phyloP scores from a whole-genome alignment of 2,797 vertebrate genomes.

The Bradypodion ventrale region DNA sequence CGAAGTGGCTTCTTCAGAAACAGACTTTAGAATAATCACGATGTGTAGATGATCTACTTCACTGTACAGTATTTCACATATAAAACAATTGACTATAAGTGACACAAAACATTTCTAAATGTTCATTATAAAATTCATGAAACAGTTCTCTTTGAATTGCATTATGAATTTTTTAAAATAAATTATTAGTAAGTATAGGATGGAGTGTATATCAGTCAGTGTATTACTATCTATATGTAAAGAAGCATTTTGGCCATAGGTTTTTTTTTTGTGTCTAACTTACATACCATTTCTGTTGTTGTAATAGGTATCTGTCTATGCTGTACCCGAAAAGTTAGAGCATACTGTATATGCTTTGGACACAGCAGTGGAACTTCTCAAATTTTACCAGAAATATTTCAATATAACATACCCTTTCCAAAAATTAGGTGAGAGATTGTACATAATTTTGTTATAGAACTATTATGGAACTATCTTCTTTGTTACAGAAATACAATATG shows the following conservation, averaged over 20 bases:
- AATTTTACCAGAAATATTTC: conserved; percentile 90
- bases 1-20: not conserved
- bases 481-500: not conserved
- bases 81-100: not conserved
- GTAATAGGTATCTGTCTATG: conserved; percentile 89
- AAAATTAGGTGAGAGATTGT: conserved; percentile 87
- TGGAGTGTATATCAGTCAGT: not conserved
- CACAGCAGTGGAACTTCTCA: conserved; percentile 81
- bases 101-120: not conserved
- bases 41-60: not conserved
- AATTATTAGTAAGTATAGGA: not conserved
- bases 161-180: not conserved
- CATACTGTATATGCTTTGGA: conserved; percentile 85
- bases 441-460: not conserved
- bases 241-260: not conserved
- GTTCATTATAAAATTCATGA: not conserved
- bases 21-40: not conserved
- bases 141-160: not conserved
- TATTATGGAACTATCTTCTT: not conserved
- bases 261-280: not conserved
- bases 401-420: conserved; percentile 85
- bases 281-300: conserved; percentile 1
- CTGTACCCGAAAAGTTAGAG: conserved; percentile 85
- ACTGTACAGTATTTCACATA: not conserved
- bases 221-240: not conserved